Base-by-base conservation (phyloP, 2,888 invertebrate species). In the Osedax frankpressi region DNA sequence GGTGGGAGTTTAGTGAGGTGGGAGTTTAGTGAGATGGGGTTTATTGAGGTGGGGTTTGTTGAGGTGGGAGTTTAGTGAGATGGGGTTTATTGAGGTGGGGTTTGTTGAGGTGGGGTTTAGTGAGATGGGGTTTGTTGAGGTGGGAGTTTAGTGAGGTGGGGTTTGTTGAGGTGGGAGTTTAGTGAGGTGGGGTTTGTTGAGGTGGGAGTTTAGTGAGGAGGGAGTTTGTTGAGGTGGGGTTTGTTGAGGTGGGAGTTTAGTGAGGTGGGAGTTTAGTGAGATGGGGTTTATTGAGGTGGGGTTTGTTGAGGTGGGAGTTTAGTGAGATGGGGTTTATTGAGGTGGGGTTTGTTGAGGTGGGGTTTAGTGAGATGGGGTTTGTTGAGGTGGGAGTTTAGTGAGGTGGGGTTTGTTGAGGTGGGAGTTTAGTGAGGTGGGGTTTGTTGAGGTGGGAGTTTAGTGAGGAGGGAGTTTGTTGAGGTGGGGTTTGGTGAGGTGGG, bases 261-360 rank as follows among this genome's bases (percentile, higher is more conserved):
- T n/a, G n/a, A n/a, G n/a, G n/a, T n/a, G n/a, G n/a, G n/a, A n/a
- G n/a, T n/a, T n/a, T n/a, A n/a, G n/a, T n/a, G n/a, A n/a, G n/a
- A n/a, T n/a, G n/a, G n/a, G n/a, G n/a, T n/a, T n/a, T n/a, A n/a
- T n/a, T n/a, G n/a, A n/a, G n/a, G 6, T 6, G 19, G 19, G 6
- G 19, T 44, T 11, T 6, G 44, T 44, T 11, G 44, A 19, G 6
- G 19, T 6, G 44, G 19, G 44, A n/a, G 19, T 44, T 11, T 19
- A 44, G 6, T 44, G 6, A 11, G 19, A 19, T 44, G 6, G 44
- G 6, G 19, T 44, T 44, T 44, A 44, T n/a, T n/a, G n/a, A n/a
- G n/a, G n/a, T n/a, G n/a, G 93, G 84, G 94, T 93, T 89, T 92
- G 87, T 62, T 87, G 86, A 74, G 78, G 73, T 80, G 74, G 76